phyloP scores from a whole-genome alignment of 2,797 vertebrate genomes.

The Cynopterus sphinx region DNA sequence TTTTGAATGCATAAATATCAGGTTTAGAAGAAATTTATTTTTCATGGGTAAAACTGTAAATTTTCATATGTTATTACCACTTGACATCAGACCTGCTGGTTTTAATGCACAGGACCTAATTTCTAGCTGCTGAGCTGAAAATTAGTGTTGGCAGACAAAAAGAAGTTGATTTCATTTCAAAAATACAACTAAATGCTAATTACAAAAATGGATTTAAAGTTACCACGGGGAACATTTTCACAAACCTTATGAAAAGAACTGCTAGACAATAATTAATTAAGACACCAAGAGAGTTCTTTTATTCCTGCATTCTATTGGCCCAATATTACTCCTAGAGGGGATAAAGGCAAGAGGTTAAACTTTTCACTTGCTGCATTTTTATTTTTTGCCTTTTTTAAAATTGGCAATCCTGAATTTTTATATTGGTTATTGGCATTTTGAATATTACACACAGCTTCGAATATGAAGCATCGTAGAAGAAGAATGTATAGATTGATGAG shows the following conservation, averaged over 20 bases:
- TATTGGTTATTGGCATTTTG: neutral
- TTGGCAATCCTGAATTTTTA: neutral
- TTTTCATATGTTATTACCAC: neutral
- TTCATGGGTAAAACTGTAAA: neutral
- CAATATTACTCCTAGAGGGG: neutral
- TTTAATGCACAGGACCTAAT: neutral
- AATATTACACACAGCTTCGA: neutral
- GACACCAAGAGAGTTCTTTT: neutral
- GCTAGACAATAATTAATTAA: conserved; percentile 54
- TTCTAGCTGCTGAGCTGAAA: conserved; percentile 63
- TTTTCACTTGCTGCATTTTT: neutral
- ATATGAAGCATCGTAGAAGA: neutral
- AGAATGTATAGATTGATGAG: neutral
- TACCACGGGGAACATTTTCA: neutral
- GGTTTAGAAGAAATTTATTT: neutral
- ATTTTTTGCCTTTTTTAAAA: conserved; percentile 38
- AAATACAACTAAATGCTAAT: neutral
- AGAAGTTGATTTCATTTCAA: neutral
- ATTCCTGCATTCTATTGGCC: neutral
- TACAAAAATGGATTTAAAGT: conserved; percentile 15
- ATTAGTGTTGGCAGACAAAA: conserved; percentile 55
- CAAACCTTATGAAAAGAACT: neutral
- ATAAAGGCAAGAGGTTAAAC: conserved; percentile 6
- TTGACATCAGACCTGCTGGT: conserved; percentile 46
- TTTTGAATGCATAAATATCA: neutral